Conservation (phyloP, 2,888 invertebrate genomes). For the Glomeris marginata region DNA sequence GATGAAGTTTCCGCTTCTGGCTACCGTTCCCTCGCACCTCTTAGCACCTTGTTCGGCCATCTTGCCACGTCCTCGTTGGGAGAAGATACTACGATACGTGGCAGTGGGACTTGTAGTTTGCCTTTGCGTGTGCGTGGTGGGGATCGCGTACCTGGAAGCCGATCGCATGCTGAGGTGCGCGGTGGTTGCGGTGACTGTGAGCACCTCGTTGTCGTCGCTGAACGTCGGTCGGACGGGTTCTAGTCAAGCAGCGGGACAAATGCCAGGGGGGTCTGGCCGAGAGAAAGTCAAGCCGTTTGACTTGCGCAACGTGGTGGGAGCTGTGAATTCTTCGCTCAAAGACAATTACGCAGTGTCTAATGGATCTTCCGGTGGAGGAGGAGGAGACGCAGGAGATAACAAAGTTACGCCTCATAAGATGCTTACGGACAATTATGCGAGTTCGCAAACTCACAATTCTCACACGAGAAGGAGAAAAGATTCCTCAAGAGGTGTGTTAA, state of each 20-base stretch:
- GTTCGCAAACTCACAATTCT: too few species aligned
- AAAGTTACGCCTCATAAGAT: too few species aligned
- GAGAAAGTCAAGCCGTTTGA: slow-evolving; percentile 36
- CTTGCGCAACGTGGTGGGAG: slow-evolving; percentile 26
- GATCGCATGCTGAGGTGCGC: slow-evolving; percentile 47
- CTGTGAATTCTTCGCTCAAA: slow-evolving; percentile 16
- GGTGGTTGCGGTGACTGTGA: slow-evolving; percentile 33
- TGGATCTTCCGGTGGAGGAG: too few species aligned
- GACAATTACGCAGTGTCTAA: too few species aligned
- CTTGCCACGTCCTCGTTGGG: slow-evolving; percentile 61
- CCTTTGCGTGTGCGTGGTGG: slow-evolving; percentile 43
- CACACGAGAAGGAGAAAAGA: too few species aligned
- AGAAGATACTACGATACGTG: slow-evolving; percentile 49
- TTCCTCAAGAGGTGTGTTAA: too few species aligned
- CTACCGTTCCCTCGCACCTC: slow-evolving; percentile 46
- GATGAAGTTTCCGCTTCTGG: slow-evolving; percentile 52
- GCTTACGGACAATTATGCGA: too few species aligned
- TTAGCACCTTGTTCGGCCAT: slow-evolving; percentile 51
- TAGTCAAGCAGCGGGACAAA: slow-evolving; percentile 45
- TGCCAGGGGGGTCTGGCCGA: slow-evolving; percentile 40
- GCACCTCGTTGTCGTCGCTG: slow-evolving; percentile 3
- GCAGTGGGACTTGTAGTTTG: slow-evolving; percentile 46
- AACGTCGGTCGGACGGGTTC: slow-evolving; percentile 20
- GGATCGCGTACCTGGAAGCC: slow-evolving; percentile 44
- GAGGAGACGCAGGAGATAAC: too few species aligned